phyloP scores from a whole-genome alignment of 2,113 vertebrate species.

The Mixornis gularis region DNA sequence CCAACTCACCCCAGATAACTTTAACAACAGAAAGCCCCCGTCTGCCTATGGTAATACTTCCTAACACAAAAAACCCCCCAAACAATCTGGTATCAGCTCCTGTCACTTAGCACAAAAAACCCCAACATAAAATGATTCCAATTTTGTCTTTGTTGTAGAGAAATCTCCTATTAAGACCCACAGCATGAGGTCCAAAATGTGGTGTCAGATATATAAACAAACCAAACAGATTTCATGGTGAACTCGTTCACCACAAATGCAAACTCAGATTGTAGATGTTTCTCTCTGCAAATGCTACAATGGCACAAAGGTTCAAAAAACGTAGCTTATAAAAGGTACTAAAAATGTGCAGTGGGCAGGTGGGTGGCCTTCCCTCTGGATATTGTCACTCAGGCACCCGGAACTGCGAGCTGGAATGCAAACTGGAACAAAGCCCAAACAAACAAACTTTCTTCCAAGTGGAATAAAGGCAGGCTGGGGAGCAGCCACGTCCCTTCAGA shows the following conservation, averaged over 20 bases:
- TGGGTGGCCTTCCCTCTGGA: neutral
- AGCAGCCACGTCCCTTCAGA: neutral
- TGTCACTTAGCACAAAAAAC: neutral
- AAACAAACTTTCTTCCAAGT: neutral
- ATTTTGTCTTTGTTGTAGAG: neutral
- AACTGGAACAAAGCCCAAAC: neutral
- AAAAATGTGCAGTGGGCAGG: neutral
- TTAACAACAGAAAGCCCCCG: neutral
- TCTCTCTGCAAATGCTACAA: neutral
- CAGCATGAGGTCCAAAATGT: neutral
- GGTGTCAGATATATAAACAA: neutral
- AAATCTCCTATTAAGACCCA: neutral
- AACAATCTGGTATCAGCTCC: neutral
- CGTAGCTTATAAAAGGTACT: neutral
- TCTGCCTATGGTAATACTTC: neutral
- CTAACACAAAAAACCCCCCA: fast-evolving
- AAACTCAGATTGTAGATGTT: neutral
- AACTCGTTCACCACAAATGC: neutral
- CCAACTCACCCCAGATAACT: neutral
- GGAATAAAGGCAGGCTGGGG: neutral
- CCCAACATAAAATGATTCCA: fast-evolving
- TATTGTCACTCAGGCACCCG: neutral
- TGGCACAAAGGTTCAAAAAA: fast-evolving
- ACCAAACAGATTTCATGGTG: neutral
- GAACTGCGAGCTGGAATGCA: neutral